Conservation (phyloP, 2,888 invertebrate species). For the Trachelus iudaicus region DNA sequence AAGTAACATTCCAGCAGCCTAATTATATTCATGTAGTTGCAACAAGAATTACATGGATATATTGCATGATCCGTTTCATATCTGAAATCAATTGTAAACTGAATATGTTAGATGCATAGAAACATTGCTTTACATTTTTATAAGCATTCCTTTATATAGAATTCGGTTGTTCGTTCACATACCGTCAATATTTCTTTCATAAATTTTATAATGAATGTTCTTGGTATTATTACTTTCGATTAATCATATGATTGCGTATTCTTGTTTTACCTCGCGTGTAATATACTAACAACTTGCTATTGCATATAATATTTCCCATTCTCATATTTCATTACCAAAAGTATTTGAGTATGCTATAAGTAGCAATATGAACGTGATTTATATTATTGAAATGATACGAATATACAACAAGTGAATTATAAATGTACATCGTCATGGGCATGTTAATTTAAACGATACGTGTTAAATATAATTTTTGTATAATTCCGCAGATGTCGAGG, state of each 20-base stretch:
- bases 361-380: neutral
- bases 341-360: neutral
- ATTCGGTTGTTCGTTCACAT: neutral
- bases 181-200: neutral
- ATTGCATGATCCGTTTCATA: neutral
- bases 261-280: neutral
- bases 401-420: neutral
- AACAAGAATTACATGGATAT: neutral
- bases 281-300: neutral
- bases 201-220: neutral
- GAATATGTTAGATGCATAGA: neutral
- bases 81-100: neutral
- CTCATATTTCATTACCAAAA: neutral
- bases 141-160: neutral
- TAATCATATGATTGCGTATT: neutral
- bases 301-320: neutral
- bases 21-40: neutral
- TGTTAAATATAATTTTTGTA: neutral
- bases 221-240: neutral
- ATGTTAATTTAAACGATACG: neutral
- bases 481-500: neutral
- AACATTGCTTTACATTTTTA: neutral
- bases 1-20: neutral
- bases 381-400: neutral
- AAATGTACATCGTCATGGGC: neutral